phyloP scores from a whole-genome alignment of 2,797 vertebrate genomes.

The Paedocypris micromegethes region DNA sequence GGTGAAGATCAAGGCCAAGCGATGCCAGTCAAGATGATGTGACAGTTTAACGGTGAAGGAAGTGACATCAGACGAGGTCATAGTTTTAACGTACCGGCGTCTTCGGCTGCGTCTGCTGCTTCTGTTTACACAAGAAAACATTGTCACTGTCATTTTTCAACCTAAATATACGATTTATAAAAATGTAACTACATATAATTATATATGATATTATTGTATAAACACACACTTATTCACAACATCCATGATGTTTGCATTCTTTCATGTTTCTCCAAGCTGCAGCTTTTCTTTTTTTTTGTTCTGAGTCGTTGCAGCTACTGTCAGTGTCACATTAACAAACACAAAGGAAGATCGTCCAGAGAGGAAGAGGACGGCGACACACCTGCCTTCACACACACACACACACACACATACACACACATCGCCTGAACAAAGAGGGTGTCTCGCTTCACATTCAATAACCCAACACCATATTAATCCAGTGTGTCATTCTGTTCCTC shows the following conservation, averaged over 20 bases:
- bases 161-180: too few relatives aligned
- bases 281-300: background rate
- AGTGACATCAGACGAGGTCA: too few relatives aligned
- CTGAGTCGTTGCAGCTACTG: background rate
- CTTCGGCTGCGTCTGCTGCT: too few relatives aligned
- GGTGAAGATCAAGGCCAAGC: too few relatives aligned
- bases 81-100: too few relatives aligned
- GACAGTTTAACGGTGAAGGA: too few relatives aligned
- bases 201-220: too few relatives aligned
- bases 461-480: background rate
- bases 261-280: background rate
- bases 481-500: constrained; percentile 1
- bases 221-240: too few relatives aligned
- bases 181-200: too few relatives aligned
- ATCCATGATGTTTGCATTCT: background rate
- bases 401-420: constrained; percentile 13
- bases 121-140: too few relatives aligned
- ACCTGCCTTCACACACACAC: constrained; percentile 15
- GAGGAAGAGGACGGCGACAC: constrained; percentile 1
- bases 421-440: constrained; percentile 11
- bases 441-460: background rate
- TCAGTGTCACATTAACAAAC: background rate
- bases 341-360: constrained; percentile 11
- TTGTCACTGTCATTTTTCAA: too few relatives aligned
- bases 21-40: too few relatives aligned